Base-by-base conservation (phyloP, 2,113 vertebrate species). In the Rallus limicola region DNA sequence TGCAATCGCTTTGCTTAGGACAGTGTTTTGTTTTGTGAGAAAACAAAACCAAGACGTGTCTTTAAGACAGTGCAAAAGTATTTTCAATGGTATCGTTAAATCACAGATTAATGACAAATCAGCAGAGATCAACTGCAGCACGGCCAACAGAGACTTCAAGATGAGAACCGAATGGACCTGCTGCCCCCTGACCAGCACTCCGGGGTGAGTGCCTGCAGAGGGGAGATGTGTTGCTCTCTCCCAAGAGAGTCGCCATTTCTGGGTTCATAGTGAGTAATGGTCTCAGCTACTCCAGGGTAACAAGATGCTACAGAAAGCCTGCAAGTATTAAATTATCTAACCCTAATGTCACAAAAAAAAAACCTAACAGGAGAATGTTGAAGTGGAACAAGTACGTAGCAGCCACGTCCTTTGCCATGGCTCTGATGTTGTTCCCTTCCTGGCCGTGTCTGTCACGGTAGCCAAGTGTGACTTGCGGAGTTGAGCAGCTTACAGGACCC, bases 51-150 rank as follows among this genome's bases (percentile, higher is more conserved):
- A 71, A 65, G 65, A 84, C 31, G 83, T 74, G 87, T 86, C 65
- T 89, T 96, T 92, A 96, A 90, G 90, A 94, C 92, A 97, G 95
- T 96, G 96, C 97, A 96, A 96, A 97, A 93, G 67, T 78, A 76
- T 92, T 91, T 88, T 93, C 87, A 71, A 19, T 72, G 76, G 91
- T 92, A 83, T 93, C 5, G 5, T 75, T 86, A 76, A 82, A 83
- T 71, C 89, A 90, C 80, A 91, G 80, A 72, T 82, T 62, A 94
- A 63, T 62, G 56, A 97, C 42, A 85, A 19, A 91, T 58, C 64
- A 72, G 28, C 63, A 29, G 7, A 58, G 81, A 78, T 38, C 80
- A 92, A 53, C n/a, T 5, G 44, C 53, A 71, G 87, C 84, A 59
- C 0, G 24, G 90, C 64, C 82, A 96, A 80, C 60, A 71, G 93